Conservation (phyloP, 1,140 invertebrate species). For the Ooceraea biroi region DNA sequence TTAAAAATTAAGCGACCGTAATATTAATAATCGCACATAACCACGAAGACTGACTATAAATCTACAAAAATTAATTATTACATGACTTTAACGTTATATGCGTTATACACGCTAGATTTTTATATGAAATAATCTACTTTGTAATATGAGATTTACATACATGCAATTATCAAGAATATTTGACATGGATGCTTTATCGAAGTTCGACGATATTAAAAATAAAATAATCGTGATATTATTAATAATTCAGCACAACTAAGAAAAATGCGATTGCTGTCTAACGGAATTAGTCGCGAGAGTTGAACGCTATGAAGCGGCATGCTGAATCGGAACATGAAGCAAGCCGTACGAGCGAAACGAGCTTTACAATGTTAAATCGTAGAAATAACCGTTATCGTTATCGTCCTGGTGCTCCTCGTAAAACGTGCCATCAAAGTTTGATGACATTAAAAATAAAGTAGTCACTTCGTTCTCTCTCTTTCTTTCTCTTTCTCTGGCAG, state of each 20-base stretch:
- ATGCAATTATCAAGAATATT: neutral
- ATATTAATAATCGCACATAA: constrained; percentile 9
- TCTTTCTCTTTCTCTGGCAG: neutral
- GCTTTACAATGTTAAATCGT: constrained; percentile 1
- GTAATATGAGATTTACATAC: neutral
- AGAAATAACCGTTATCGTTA: constrained; percentile 44
- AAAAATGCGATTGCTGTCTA: neutral
- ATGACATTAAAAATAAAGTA: constrained; percentile 57
- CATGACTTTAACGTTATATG: constrained; percentile 1
- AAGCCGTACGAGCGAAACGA: neutral
- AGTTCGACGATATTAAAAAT: neutral
- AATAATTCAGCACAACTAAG: neutral
- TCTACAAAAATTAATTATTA: neutral
- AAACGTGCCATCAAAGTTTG: constrained; percentile 41
- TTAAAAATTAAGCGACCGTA: constrained; percentile 16
- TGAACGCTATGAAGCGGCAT: neutral
- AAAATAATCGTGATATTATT: neutral
- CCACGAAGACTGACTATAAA: neutral
- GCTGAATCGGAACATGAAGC: neutral
- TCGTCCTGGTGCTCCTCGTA: constrained; percentile 20
- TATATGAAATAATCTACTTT: neutral
- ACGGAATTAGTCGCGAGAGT: neutral
- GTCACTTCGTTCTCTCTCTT: constrained; percentile 10
- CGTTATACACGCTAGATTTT: neutral
- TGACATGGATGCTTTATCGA: neutral